Base-by-base conservation (phyloP, 2,888 invertebrate species). In the Lycophotia porphyrea region DNA sequence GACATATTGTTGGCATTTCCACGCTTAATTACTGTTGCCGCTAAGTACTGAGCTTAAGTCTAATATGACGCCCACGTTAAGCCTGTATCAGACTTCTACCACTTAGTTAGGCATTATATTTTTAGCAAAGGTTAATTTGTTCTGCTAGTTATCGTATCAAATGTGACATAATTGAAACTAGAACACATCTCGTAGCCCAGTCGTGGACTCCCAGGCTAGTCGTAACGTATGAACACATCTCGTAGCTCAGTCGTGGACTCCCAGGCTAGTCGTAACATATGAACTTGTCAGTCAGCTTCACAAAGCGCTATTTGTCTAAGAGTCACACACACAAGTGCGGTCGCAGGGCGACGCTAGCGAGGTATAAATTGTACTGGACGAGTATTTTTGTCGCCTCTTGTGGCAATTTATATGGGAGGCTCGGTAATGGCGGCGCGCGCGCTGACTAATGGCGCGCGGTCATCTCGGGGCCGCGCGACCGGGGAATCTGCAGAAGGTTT, bases 371-470 rank as follows among this genome's bases (percentile, higher is more conserved):
- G 52, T 63, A 39, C 64, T 49, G 5, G 31, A 31, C 42, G 52
- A 76, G 68, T 88, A 88, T 90, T 87, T 86, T 87, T 84, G 86
- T 84, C 80, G 76, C 49, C 34, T 55, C 60, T 69, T 68, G 83
- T 78, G 84, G 76, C 73, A 68, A 74, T 77, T 68, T 81, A 75
- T 78, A 77, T 74, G 78, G 2, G 76, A 72, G 80, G 71, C 78
- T 78, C 47, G 76, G 76, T 74, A 75, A 79, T 77, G 81, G 83
- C 74, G 61, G 81, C 68, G 80, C 70, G 60, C 52, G 72, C 71
- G 78, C 61, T 69, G 61, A 21, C 77, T 77, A 74, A 81, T 77
- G 73, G 64, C 52, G 63, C 76, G 34, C 86, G 89, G 88, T 87
- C 90, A 89, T 88, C 89, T 88, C 89, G 64, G 85, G 82, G 67